A percentile compares a stretch with the other conserved stretches of the same genome.
phyloP scores from a whole-genome alignment of 2,797 vertebrate species.

The Morelia viridis region DNA sequence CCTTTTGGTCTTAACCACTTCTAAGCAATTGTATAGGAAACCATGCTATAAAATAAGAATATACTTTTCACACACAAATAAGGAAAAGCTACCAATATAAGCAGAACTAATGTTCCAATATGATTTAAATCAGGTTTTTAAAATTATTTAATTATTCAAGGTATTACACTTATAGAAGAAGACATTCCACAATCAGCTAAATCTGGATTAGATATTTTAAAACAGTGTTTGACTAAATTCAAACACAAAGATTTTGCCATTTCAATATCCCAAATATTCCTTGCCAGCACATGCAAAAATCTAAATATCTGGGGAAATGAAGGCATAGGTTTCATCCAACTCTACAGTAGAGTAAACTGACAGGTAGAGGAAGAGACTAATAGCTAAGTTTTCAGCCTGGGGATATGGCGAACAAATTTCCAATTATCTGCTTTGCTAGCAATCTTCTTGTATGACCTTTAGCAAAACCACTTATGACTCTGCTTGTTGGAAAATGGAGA shows the following conservation, averaged over 20 bases:
- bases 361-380: conserved; percentile 29
- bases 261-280: background rate
- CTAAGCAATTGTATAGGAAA: background rate
- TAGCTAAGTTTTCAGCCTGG: conserved; percentile 21
- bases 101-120: background rate
- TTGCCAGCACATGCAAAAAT: background rate
- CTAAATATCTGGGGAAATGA: background rate
- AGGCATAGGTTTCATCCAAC: background rate
- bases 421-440: conserved; percentile 26
- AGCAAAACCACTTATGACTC: conserved; percentile 18
- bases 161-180: background rate
- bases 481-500: conserved; percentile 20
- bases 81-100: background rate
- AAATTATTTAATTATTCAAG: background rate
- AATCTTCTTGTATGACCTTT: conserved; percentile 38
- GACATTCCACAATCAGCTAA: background rate
- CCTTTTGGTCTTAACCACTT: background rate
- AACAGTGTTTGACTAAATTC: background rate
- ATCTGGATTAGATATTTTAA: background rate
- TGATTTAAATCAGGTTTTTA: background rate
- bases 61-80: background rate
- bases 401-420: conserved; percentile 29
- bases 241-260: background rate
- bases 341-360: conserved; percentile 1
- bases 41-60: background rate